phyloP scores from a whole-genome alignment of 2,888 invertebrate genomes.

The Venusia cambrica region DNA sequence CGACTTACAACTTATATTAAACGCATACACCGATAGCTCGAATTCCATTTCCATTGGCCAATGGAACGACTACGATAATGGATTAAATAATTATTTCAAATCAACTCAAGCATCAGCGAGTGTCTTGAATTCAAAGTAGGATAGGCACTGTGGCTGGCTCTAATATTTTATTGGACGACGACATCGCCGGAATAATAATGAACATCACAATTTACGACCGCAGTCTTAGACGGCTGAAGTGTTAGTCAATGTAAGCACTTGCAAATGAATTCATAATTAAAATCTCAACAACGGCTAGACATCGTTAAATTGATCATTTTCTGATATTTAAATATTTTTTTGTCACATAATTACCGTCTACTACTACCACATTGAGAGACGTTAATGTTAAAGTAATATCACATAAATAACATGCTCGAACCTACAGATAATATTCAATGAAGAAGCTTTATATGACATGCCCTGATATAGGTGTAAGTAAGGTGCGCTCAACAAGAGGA shows the following conservation, averaged over 20 bases:
- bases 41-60: slow-evolving; percentile 56
- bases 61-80: slow-evolving; percentile 47
- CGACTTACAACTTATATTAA: slow-evolving; percentile 37
- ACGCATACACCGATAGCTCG: slow-evolving; percentile 50
- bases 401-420: slow-evolving; percentile 34
- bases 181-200: slow-evolving; percentile 33
- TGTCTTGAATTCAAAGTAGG: slow-evolving; percentile 38
- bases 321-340: slow-evolving; percentile 15
- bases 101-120: slow-evolving; percentile 39
- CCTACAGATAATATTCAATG: slow-evolving; percentile 42
- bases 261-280: slow-evolving; percentile 22
- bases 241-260: slow-evolving; percentile 19
- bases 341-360: slow-evolving; percentile 15
- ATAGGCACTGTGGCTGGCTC: slow-evolving; percentile 22
- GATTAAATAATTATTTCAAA: slow-evolving; percentile 49
- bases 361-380: slow-evolving; percentile 32
- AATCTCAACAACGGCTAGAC: slow-evolving; percentile 16
- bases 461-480: slow-evolving; percentile 44
- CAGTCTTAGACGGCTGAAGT: slow-evolving; percentile 19
- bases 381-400: slow-evolving; percentile 41
- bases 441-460: slow-evolving; percentile 47
- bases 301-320: slow-evolving; percentile 21
- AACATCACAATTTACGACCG: slow-evolving; percentile 24
- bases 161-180: slow-evolving; percentile 33
- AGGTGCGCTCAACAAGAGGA: slow-evolving; percentile 40